Evolutionary conservation across 2,888 invertebrate species (phyloP).

Genomic region (Caenorhabditis plicata): DNA sequence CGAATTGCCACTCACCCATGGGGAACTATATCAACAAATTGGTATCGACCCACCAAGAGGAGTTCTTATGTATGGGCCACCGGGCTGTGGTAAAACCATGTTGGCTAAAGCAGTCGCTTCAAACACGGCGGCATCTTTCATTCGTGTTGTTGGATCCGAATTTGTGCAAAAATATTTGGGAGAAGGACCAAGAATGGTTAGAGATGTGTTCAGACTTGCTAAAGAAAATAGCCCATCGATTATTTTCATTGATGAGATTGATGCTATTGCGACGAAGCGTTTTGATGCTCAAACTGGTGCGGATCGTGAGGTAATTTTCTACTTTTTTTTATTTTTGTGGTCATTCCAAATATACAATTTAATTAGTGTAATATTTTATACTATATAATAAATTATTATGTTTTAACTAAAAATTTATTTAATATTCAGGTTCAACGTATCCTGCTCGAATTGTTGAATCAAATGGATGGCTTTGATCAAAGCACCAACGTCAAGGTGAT

Average conservation of each 20-base stretch:
- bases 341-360: background rate
- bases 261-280: conserved; percentile 98
- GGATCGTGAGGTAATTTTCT: conserved; percentile 51
- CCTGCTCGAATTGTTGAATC: conserved; percentile 90
- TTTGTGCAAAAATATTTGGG: conserved; percentile 99
- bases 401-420: background rate
- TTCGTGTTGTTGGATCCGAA: conserved; percentile 97
- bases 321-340: too few species aligned
- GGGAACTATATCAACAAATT: conserved; percentile 91
- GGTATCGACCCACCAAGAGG: conserved; percentile 98
- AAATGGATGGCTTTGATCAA: conserved; percentile 99
- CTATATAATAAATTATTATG: too few species aligned
- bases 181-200: conserved; percentile 95
- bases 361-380: background rate
- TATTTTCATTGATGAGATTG: conserved; percentile 99
- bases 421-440: conserved; percentile 85
- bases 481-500: conserved; percentile 98
- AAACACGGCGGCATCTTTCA: conserved; percentile 80
- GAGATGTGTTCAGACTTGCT: conserved; percentile 96
- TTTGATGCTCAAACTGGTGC: conserved; percentile 65
- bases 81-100: conserved; percentile 98
- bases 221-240: conserved; percentile 99
- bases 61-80: conserved; percentile 98
- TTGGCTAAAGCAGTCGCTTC: conserved; percentile 77
- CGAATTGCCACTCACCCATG: conserved; percentile 94